Percentiles rank a stretch among this genome's conserved stretches.
Conservation (phyloP, 2,888 invertebrate species). For the Auanema sp. region DNA sequence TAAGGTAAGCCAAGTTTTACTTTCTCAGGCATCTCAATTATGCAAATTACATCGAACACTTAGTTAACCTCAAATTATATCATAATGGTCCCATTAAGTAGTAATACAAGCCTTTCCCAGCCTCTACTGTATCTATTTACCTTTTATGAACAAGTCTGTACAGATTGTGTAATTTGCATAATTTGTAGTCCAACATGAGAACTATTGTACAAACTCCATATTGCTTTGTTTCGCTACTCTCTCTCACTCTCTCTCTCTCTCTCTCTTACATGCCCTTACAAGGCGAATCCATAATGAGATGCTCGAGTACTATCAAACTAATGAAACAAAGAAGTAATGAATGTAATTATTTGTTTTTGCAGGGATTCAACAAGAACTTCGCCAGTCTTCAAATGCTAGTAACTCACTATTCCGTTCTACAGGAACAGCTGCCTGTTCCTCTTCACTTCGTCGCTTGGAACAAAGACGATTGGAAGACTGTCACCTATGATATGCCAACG, state of each 20-base stretch:
- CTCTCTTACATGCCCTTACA: background rate
- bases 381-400: constrained; percentile 43
- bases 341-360: constrained; percentile 4
- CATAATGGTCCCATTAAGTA: no score
- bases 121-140: constrained; percentile 5
- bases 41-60: no score
- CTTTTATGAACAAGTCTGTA: background rate
- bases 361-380: constrained; percentile 31
- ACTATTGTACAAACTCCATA: no score
- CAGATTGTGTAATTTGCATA: no score
- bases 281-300: constrained; percentile 11
- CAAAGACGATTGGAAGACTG: constrained; percentile 28
- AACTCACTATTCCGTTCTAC: constrained; percentile 43
- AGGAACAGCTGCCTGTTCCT: constrained; percentile 35
- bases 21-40: no score
- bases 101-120: constrained; percentile 1
- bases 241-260: background rate
- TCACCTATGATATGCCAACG: no score
- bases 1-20: no score
- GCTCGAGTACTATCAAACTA: background rate
- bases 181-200: no score
- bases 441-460: constrained; percentile 41
- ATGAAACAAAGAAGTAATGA: background rate
- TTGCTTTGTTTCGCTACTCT: no score
- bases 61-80: no score